Evolutionary conservation across 2,888 invertebrate genomes (phyloP).

Genomic region (Hoplodrina ambigua): DNA sequence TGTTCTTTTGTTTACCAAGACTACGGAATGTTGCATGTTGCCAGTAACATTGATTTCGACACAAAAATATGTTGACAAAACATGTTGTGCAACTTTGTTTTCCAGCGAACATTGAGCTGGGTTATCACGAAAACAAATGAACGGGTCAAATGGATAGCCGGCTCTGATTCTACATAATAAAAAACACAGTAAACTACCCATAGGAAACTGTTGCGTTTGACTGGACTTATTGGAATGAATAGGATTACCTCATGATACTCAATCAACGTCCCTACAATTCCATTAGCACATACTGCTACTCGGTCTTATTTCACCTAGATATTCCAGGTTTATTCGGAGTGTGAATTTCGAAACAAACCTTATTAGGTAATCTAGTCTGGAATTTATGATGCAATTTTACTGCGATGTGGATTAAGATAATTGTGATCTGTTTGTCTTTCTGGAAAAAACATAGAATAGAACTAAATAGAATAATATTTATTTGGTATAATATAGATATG

Average conservation of each 20-base stretch:
- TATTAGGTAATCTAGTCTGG: conserved; percentile 7
- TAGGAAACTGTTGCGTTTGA: not conserved
- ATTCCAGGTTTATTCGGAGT: conserved; percentile 12
- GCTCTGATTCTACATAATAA: too few species aligned
- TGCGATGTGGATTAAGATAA: not conserved
- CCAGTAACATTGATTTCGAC: too few species aligned
- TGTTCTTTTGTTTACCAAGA: not conserved
- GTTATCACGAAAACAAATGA: too few species aligned
- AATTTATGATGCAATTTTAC: conserved; percentile 42
- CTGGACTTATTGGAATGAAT: not conserved
- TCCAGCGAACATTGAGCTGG: too few species aligned
- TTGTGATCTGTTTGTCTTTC: conserved; percentile 13
- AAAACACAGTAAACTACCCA: not conserved
- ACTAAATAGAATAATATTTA: too few species aligned
- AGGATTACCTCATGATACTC: conserved; percentile 16
- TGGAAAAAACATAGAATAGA: not conserved
- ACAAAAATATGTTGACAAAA: too few species aligned
- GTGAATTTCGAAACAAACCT: conserved; percentile 30
- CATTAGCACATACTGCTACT: conserved; percentile 23
- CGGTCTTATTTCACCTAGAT: conserved; percentile 2
- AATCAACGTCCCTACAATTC: conserved; percentile 12
- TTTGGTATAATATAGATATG: too few species aligned
- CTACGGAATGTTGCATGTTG: too few species aligned
- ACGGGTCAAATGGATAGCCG: too few species aligned
- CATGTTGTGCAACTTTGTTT: too few species aligned